Evolutionary conservation across 2,888 invertebrate species (phyloP).

Genomic region (Apamea sordens): DNA sequence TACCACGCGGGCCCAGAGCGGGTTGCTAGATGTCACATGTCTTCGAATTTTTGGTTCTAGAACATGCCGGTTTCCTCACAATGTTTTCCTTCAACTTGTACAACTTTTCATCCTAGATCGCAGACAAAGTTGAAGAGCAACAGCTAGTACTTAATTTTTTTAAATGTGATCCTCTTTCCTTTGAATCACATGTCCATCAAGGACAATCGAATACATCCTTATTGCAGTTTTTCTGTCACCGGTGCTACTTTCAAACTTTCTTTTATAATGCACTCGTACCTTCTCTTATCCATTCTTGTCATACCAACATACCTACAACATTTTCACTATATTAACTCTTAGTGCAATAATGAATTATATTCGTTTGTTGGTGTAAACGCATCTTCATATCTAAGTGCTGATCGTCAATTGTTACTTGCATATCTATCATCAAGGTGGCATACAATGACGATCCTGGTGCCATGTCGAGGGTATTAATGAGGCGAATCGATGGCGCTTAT

Average conservation of each 20-base stretch:
- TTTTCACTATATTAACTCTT: not conserved
- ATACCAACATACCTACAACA: not conserved
- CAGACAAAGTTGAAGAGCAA: not conserved
- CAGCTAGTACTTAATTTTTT: not conserved
- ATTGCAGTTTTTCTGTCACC: not conserved
- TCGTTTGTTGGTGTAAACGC: not conserved
- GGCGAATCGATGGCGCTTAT: conserved; percentile 55
- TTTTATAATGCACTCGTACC: not conserved
- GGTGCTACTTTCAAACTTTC: conserved; percentile 8
- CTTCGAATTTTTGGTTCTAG: too few species aligned
- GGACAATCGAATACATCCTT: not conserved
- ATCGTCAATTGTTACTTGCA: conserved; percentile 43
- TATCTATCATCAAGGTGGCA: conserved; percentile 47
- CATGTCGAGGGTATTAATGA: conserved; percentile 57
- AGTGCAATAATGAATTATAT: not conserved
- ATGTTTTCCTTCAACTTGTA: too few species aligned
- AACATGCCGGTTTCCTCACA: too few species aligned
- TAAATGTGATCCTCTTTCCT: not conserved
- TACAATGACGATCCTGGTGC: conserved; percentile 36
- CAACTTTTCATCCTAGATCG: not conserved
- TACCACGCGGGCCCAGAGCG: too few species aligned
- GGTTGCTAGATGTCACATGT: too few species aligned
- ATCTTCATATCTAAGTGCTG: conserved; percentile 18
- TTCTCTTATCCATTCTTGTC: conserved; percentile 14
- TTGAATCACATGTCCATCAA: not conserved